Evolutionary conservation across 2,888 invertebrate genomes (phyloP), one percentile per base, ranked within the genome.

Genomic region (Cerceris rybyensis): DNA sequence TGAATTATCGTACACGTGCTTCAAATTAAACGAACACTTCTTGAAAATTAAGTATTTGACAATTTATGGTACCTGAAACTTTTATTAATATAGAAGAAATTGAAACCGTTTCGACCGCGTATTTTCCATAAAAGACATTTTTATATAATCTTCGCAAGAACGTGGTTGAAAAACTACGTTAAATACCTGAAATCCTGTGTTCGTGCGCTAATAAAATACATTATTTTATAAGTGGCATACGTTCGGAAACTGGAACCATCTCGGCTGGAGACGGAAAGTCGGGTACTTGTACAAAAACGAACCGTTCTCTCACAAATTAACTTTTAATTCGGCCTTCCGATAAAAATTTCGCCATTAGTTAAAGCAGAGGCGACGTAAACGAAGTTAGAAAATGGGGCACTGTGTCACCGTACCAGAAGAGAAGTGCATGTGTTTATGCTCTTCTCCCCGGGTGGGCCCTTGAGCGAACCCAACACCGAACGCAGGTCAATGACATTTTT

Each of bases 241-340:
- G 79, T 59, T 49, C 61, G 66, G 80, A 84, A 84, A 82, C 68
- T 64, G 74, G 75, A 87, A 77, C 57, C 83, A 67, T 65, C 61
- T 73, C 61, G 68, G 69, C 71, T 61, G 67, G 46, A 52, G 59
- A 79, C 82, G 81, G 81, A 83, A 82, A 85, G 82, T 70, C 75
- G 65, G 59, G 52, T 52, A 57, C 66, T 60, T 39, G 81, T 70
- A 75, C 55, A 73, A 79, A 68, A 64, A n/a, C n/a, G n/a, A n/a
- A n/a, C n/a, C n/a, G n/a, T n/a, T n/a, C n/a, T n/a, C n/a, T n/a
- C n/a, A n/a, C n/a, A n/a, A n/a, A n/a, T n/a, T n/a, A n/a, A n/a
- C n/a, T n/a, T n/a, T n/a, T n/a, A n/a, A n/a, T n/a, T n/a, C n/a
- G n/a, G n/a, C n/a, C n/a, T n/a, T n/a, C n/a, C n/a, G n/a, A n/a